phyloP scores from a whole-genome alignment of 1,140 invertebrate species.

The Cotesia typhae region DNA sequence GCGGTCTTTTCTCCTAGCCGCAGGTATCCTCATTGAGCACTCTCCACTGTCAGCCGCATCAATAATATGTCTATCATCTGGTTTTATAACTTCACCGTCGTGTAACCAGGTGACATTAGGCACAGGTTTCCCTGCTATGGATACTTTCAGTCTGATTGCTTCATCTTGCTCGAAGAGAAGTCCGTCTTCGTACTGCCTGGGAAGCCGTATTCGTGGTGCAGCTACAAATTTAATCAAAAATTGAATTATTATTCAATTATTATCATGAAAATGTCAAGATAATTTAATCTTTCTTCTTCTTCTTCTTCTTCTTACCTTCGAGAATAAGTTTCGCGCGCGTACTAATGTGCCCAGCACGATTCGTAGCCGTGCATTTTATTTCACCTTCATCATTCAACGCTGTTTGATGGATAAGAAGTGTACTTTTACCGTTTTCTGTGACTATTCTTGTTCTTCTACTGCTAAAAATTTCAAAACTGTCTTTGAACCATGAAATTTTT shows the following conservation, averaged over 20 bases:
- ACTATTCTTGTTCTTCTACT: constrained; percentile 80
- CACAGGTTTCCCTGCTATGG: constrained; percentile 86
- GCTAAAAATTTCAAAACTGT: constrained; percentile 86
- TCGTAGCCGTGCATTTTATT: constrained; percentile 88
- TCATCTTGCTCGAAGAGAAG: constrained; percentile 89
- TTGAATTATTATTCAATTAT: constrained; percentile 5
- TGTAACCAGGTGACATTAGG: constrained; percentile 87
- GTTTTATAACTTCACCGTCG: constrained; percentile 77
- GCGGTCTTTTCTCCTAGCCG: constrained; percentile 78
- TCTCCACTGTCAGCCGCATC: constrained; percentile 73
- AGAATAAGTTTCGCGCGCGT: constrained; percentile 77
- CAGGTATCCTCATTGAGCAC: constrained; percentile 76
- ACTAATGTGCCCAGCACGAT: constrained; percentile 80
- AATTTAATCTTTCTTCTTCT: neutral
- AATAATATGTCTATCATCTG: constrained; percentile 74
- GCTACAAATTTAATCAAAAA: constrained; percentile 62
- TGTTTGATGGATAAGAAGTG: constrained; percentile 83
- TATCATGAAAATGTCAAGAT: neutral
- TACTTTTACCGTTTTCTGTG: constrained; percentile 79
- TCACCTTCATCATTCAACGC: constrained; percentile 83
- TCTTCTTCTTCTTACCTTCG: constrained; percentile 67
- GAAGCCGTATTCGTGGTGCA: constrained; percentile 79
- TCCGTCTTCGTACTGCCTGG: constrained; percentile 86
- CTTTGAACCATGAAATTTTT: constrained; percentile 92
- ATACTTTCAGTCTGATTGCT: constrained; percentile 86